Conservation (phyloP, 2,113 vertebrate genomes). For the Syngnathus typhle region DNA sequence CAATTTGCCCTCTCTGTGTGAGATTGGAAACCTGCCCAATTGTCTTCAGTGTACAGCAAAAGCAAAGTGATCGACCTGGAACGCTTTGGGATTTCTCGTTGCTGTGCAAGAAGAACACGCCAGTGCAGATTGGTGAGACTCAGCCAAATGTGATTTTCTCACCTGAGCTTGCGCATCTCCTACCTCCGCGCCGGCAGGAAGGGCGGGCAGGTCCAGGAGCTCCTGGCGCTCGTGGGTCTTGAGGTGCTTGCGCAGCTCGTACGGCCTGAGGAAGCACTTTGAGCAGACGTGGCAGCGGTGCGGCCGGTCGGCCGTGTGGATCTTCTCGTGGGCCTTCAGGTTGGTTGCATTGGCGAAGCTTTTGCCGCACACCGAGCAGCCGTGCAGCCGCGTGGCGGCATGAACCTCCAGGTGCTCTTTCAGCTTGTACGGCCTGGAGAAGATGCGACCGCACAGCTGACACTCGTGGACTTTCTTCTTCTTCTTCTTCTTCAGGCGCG, state of each 20-base stretch:
- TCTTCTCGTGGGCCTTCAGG: conserved; percentile 32
- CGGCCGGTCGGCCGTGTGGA: conserved; percentile 13
- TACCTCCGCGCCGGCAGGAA: neutral
- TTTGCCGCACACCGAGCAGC: conserved; percentile 22
- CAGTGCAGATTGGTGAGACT: too few species aligned
- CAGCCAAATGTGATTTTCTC: too few species aligned
- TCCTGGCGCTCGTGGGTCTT: conserved; percentile 40
- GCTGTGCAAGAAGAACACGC: too few species aligned
- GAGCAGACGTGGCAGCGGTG: conserved; percentile 46
- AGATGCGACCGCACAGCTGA: conserved; percentile 25
- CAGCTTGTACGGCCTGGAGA: conserved; percentile 1
- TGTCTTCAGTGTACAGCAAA: too few species aligned
- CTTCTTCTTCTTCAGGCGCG: neutral
- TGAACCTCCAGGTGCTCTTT: conserved; percentile 22
- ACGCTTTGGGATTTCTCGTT: too few species aligned
- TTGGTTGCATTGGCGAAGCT: conserved; percentile 13
- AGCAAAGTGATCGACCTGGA: too few species aligned
- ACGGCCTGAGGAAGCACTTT: conserved; percentile 44
- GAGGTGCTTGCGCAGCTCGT: conserved; percentile 49
- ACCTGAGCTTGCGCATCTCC: neutral
- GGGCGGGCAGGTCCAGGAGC: conserved; percentile 5
- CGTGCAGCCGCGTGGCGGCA: conserved; percentile 1
- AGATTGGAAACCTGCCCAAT: too few species aligned
- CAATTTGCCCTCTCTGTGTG: too few species aligned
- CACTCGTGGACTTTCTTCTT: conserved; percentile 17